Evolutionary conservation across 2,888 invertebrate genomes (phyloP), one percentile per base, ranked within the genome.

Genomic region (Lordiphosa andalusiaca): DNA sequence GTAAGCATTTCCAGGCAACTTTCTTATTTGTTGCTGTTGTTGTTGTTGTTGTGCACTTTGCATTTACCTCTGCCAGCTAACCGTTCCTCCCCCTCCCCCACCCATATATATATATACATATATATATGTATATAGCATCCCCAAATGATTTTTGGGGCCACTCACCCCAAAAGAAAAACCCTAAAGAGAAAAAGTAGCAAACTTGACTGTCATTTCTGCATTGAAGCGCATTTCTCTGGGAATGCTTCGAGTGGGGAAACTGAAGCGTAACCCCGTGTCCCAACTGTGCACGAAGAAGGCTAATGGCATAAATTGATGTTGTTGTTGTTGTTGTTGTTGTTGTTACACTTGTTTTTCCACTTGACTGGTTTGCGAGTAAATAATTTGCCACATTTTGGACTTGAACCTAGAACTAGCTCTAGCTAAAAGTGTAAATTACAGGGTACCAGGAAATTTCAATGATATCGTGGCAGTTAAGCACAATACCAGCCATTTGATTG

Each of bases 141-240:
- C 50, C 71, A 71, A 64, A 71, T 63, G 64, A 71, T 69, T 71
- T 70, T 64, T 48, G 16, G 47, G 44, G 44, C 44, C 44, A 33
- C 44, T 44, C 16, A 44, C 44, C 44, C 44, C 30, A 25, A 1
- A 2, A 16, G 1, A 16, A 30, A 41, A 39, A 41, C 25, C 25
- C 25, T 25, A 10, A 25, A 44, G 10, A 9, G 33, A 42, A 44
- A 44, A 44, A 19, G 44, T 6, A 30, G 30, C 30, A 67, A 67
- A 68, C 46, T 56, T 52, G 69, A 66, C 66, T 71, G 72, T 71
- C 71, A 71, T 71, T 71, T 71, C 51, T 60, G 72, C 69, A 71
- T 69, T 71, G 71, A 71, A 71, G 72, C 72, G 71, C 71, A 71
- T 71, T 66, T 69, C 53, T 42, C 53, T 59, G 53, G 53, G 53